These are phyloP conservation scores for Timandra comae DNA, from an alignment of 2,888 invertebrate genomes.

Conservation along the genomic window DNA sequence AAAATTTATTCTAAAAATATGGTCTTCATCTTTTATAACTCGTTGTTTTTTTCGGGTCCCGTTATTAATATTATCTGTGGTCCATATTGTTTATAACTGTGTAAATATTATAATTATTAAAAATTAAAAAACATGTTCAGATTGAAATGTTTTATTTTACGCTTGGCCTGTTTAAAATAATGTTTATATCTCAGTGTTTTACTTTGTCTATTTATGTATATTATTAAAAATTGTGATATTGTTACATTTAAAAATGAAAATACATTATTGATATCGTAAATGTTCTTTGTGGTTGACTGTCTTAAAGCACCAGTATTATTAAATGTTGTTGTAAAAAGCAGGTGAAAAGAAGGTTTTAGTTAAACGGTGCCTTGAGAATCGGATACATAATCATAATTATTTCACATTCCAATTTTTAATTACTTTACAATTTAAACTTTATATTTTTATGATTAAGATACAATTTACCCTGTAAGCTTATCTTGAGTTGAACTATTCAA, in stretches of 20 bases:
- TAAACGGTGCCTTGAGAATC: constrained; percentile 9
- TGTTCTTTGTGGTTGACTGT: constrained; percentile 34
- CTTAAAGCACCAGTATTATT: no score
- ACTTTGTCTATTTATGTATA: constrained; percentile 61
- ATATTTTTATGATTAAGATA: no score
- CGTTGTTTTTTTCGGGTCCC: constrained; percentile 40
- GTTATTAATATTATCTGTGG: constrained; percentile 52
- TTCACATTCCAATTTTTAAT: no score
- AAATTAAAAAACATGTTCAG: constrained; percentile 47
- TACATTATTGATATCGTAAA: constrained; percentile 52
- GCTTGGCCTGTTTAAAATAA: constrained; percentile 68
- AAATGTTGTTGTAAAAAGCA: no score
- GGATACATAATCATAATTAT: no score
- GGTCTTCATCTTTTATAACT: constrained; percentile 38
- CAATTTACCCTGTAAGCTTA: no score
- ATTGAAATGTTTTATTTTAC: constrained; percentile 67
- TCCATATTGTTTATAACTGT: constrained; percentile 31
- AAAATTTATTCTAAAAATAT: constrained; percentile 36
- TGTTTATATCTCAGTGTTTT: constrained; percentile 57
- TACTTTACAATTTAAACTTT: no score
- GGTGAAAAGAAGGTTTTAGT: constrained; percentile 5
- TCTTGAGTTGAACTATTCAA: no score
- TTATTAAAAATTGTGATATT: constrained; percentile 77
- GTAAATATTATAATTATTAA: constrained; percentile 42
- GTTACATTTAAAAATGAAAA: constrained; percentile 57